Conservation (phyloP, 2,888 invertebrate genomes). For the Tortricodes alternella region DNA sequence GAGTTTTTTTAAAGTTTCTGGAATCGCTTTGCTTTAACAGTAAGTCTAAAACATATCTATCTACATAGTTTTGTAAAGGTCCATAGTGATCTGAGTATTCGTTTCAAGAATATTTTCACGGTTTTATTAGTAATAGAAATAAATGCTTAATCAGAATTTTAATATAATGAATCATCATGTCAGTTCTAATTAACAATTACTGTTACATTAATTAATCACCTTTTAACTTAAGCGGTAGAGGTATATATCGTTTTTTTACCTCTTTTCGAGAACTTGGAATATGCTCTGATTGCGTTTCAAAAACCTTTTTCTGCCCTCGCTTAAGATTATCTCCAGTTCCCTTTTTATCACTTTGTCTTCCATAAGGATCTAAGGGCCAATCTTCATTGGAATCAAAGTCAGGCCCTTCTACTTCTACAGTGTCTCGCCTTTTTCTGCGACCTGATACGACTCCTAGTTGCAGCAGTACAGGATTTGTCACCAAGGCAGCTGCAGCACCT, state of each 20-base stretch:
- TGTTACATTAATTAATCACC: slow-evolving; percentile 34
- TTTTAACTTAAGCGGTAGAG: slow-evolving; percentile 54
- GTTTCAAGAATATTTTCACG: too few species aligned
- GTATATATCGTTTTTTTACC: slow-evolving; percentile 49
- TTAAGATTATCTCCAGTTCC: neutral
- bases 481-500: slow-evolving; percentile 90
- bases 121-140: too few species aligned
- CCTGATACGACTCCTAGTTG: slow-evolving; percentile 90
- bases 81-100: too few species aligned
- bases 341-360: slow-evolving; percentile 1
- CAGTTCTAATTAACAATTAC: neutral
- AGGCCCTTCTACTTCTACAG: slow-evolving; percentile 50
- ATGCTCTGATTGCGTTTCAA: neutral
- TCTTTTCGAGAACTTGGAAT: slow-evolving; percentile 31
- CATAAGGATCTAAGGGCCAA: slow-evolving; percentile 27
- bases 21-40: too few species aligned
- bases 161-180: neutral
- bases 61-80: too few species aligned
- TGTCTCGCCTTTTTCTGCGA: slow-evolving; percentile 76
- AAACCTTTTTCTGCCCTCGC: slow-evolving; percentile 12
- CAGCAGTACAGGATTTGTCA: slow-evolving; percentile 89
- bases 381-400: slow-evolving; percentile 29
- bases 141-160: neutral
- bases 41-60: slow-evolving; percentile 10
- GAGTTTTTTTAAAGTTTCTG: slow-evolving; percentile 7